Conservation (phyloP, 2,113 vertebrate species). For the Apteryx owenii region DNA sequence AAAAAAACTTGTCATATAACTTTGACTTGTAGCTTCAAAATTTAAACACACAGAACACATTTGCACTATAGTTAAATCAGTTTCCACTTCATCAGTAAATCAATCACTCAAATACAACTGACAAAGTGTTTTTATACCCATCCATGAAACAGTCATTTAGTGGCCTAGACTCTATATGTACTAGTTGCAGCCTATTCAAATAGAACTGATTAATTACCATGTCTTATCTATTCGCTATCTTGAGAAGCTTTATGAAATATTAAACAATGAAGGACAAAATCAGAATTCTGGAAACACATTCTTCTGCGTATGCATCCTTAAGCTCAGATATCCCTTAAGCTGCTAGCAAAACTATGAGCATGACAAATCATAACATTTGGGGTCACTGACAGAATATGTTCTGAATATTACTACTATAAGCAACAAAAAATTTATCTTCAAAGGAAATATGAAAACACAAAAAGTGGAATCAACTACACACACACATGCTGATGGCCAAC, state of each 20-base stretch:
- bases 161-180: neutral
- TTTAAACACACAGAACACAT: neutral
- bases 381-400: neutral
- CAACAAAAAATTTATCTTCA: neutral
- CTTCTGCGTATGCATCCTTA: neutral
- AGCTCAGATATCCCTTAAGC: neutral
- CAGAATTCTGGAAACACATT: neutral
- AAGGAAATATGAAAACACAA: neutral
- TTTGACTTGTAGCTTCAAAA: neutral
- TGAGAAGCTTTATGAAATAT: neutral
- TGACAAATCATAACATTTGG: neutral
- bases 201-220: neutral
- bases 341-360: neutral
- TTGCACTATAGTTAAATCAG: neutral
- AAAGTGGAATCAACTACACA: neutral
- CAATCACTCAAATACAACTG: neutral
- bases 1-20: neutral
- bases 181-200: neutral
- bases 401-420: neutral
- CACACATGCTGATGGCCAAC: neutral
- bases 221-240: neutral
- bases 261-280: neutral
- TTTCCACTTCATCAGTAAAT: neutral
- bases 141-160: neutral
- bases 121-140: neutral